Evolutionary conservation across 2,888 invertebrate species (phyloP), one percentile per base, ranked within the genome.

Genomic region (Drosophila mettleri): DNA sequence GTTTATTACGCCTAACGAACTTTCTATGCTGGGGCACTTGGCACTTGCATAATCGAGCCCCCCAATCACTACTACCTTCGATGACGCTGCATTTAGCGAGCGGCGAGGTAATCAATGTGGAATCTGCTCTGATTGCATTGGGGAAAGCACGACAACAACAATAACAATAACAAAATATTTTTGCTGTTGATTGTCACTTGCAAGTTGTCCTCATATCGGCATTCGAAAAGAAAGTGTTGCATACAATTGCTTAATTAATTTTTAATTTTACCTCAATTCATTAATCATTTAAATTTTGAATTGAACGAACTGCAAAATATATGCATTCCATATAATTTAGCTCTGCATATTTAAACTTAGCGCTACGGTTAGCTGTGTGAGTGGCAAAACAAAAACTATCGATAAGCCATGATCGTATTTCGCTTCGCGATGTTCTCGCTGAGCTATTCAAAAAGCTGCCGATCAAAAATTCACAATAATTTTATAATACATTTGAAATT

Each of bases 1-100:
- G 82, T 75, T 78, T 81, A 87, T 86, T 84, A 86, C 72, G 87
- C 75, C 85, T 81, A 82, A 82, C 61, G 69, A 82, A 82, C 82
- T 82, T 82, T 82, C 82, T 87, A 78, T 74, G 66, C 62, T 57
- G 62, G 58, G 57, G 61, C 69, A 81, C 81, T 79, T 79, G 69
- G 41, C 77, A 69, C 83, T 80, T 82, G 69, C 69, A 71, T 79
- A 79, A 82, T 82, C 63, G 58, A 43, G 41, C 55, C 33, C 39
- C 10, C n/a, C 45, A 27, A 31, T 9, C 12, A 20, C 12, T 0
- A n/a, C 46, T 31, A 3, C 24, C 45, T 27, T 14, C 46, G 48
- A 65, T 70, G 61, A 67, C 65, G 51, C 39, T 73, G 78, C 78
- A 80, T 59, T 77, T 80, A 77, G 78, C 69, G 59, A 7, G 57